Evolutionary conservation across 2,797 vertebrate species (phyloP).

Genomic region (Jordanella pulchra): DNA sequence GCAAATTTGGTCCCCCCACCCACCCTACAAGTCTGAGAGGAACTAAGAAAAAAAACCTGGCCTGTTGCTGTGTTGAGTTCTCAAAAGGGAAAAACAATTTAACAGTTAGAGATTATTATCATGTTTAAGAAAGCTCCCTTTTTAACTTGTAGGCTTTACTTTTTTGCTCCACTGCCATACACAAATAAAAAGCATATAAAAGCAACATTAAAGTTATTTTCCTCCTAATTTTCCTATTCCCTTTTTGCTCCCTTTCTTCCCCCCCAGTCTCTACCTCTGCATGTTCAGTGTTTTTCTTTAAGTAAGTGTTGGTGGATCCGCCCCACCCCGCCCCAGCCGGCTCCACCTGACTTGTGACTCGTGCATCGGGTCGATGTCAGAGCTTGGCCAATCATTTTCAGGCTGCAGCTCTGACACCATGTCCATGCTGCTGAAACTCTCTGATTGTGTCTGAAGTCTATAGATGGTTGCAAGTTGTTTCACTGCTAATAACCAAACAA

Average conservation of each 20-base stretch:
- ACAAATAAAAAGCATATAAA: slow-evolving; percentile 14
- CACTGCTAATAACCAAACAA: slow-evolving; percentile 11
- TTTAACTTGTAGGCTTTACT: slow-evolving; percentile 41
- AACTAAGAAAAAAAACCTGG: slow-evolving; percentile 22
- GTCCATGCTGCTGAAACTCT: slow-evolving; percentile 38
- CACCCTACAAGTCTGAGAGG: slow-evolving; percentile 15
- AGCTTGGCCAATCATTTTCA: background rate
- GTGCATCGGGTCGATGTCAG: slow-evolving; percentile 52
- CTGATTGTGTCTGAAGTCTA: slow-evolving; percentile 50
- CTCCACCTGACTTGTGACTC: slow-evolving; percentile 38
- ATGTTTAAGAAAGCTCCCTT: slow-evolving; percentile 37
- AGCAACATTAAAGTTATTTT: slow-evolving; percentile 24
- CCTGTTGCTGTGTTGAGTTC: slow-evolving; percentile 48
- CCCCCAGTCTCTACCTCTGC: slow-evolving; percentile 58
- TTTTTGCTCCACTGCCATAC: slow-evolving; percentile 32
- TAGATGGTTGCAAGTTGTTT: slow-evolving; percentile 45
- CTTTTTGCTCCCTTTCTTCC: slow-evolving; percentile 45
- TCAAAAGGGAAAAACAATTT: slow-evolving; percentile 26
- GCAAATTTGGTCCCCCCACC: slow-evolving; percentile 11
- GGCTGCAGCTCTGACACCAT: slow-evolving; percentile 49
- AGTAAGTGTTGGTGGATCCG: slow-evolving; percentile 45
- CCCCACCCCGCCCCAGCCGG: slow-evolving; percentile 5
- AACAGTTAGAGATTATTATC: slow-evolving; percentile 7
- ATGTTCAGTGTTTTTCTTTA: slow-evolving; percentile 67
- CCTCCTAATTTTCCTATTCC: slow-evolving; percentile 47